Percentiles rank a stretch among this genome's conserved stretches.
phyloP scores from a whole-genome alignment of 2,888 invertebrate genomes.

The Eueremaeus valkanovi region DNA sequence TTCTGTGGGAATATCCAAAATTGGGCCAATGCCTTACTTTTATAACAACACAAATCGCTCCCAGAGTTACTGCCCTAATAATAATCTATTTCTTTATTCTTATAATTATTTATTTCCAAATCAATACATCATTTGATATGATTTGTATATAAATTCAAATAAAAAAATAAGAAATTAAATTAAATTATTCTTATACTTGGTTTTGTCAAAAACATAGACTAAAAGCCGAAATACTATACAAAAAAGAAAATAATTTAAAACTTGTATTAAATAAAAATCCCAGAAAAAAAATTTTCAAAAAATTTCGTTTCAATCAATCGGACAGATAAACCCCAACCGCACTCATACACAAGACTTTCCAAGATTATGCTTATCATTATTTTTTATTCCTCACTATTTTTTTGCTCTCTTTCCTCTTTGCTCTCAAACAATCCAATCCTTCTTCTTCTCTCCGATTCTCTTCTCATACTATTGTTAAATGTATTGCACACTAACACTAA shows the following conservation, averaged over 20 bases:
- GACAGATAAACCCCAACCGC: not conserved
- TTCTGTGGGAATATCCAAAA: too few species aligned
- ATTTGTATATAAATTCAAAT: not conserved
- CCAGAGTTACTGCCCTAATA: too few species aligned
- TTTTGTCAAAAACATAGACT: too few species aligned
- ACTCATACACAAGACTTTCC: not conserved
- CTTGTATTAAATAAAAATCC: not conserved
- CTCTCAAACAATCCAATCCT: not conserved
- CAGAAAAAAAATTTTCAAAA: not conserved
- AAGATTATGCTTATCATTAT: slow-evolving; percentile 26
- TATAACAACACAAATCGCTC: too few species aligned
- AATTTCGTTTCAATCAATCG: not conserved
- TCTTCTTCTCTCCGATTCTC: not conserved
- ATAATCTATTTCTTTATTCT: too few species aligned
- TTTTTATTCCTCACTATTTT: not conserved
- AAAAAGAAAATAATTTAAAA: not conserved
- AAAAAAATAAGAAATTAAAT: not conserved
- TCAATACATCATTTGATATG: not conserved
- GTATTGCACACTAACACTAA: not conserved
- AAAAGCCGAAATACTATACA: not conserved
- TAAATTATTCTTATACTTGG: not conserved
- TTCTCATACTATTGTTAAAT: not conserved
- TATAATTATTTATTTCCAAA: not conserved
- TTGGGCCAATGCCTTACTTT: too few species aligned
- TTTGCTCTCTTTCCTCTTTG: not conserved